Conservation (phyloP, 2,113 vertebrate genomes). For the Dendrocopos noguchii region DNA sequence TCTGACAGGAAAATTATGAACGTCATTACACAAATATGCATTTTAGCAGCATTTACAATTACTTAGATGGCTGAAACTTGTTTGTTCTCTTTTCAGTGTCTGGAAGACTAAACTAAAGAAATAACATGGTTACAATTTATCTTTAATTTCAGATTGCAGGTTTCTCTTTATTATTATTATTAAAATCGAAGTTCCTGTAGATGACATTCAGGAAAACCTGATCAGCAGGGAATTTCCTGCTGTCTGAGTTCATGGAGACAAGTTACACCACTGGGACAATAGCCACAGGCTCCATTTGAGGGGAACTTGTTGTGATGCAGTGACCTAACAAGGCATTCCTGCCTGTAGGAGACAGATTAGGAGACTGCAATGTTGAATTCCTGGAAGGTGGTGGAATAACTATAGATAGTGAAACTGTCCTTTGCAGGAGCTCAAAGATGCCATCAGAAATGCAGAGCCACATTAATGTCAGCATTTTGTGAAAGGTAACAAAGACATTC, state of each 20-base stretch:
- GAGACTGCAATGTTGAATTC: conserved; percentile 34
- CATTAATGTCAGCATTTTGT: background rate
- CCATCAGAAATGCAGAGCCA: background rate
- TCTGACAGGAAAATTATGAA: background rate
- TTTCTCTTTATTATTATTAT: conserved; percentile 44
- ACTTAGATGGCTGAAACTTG: background rate
- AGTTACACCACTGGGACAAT: conserved; percentile 25
- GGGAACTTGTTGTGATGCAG: conserved; percentile 13
- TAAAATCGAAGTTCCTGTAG: conserved; percentile 42
- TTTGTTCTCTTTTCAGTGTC: background rate
- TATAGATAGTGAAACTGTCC: conserved; percentile 14
- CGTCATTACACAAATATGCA: background rate
- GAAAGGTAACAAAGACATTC: background rate
- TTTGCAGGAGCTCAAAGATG: conserved; percentile 10
- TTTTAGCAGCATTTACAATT: background rate
- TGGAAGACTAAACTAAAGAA: background rate
- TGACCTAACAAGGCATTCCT: conserved; percentile 46
- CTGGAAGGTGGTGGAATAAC: conserved; percentile 51
- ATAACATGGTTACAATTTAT: conserved; percentile 19
- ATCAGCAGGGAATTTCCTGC: conserved; percentile 73
- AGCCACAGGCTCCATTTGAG: conserved; percentile 45
- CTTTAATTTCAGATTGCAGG: conserved; percentile 40
- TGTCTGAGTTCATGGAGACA: conserved; percentile 62
- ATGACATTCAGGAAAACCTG: conserved; percentile 69
- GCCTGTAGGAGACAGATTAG: conserved; percentile 64